Percentiles rank a stretch among this genome's conserved stretches.
Evolutionary conservation across 2,888 invertebrate species (phyloP).

Genomic region (Bedellia somnulentella): DNA sequence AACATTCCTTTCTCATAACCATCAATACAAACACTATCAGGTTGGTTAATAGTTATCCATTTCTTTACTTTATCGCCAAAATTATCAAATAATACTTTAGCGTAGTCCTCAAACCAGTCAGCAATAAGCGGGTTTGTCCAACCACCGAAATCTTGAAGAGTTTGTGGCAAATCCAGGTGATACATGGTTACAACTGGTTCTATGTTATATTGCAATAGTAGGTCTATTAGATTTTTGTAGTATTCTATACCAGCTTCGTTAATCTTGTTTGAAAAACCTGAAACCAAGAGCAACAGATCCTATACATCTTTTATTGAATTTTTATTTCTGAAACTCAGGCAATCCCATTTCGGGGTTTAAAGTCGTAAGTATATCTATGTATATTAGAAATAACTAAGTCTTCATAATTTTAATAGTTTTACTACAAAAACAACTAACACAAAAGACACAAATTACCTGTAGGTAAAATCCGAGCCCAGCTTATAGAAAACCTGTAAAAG

Average conservation of each 20-base stretch:
- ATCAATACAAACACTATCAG: slow-evolving; percentile 29
- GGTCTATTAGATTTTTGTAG: slow-evolving; percentile 66
- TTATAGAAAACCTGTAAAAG: slow-evolving; percentile 61
- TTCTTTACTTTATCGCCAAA: slow-evolving; percentile 54
- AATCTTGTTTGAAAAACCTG: slow-evolving; percentile 38
- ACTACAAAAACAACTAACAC: too few species aligned
- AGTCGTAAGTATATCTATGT: too few species aligned
- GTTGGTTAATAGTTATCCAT: slow-evolving; percentile 66
- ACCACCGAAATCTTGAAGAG: slow-evolving; percentile 61
- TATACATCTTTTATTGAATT: too few species aligned
- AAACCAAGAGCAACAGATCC: too few species aligned
- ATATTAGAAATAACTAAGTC: too few species aligned
- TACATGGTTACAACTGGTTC: slow-evolving; percentile 61
- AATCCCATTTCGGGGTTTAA: too few species aligned
- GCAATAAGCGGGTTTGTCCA: slow-evolving; percentile 44
- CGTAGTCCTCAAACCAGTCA: slow-evolving; percentile 52
- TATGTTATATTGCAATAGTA: slow-evolving; percentile 59
- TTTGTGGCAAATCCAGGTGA: slow-evolving; percentile 59
- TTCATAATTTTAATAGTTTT: too few species aligned
- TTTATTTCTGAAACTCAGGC: too few species aligned
- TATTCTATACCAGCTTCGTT: slow-evolving; percentile 64
- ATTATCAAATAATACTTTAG: slow-evolving; percentile 33
- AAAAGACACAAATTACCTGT: slow-evolving; percentile 22
- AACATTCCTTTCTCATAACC: slow-evolving; percentile 41
- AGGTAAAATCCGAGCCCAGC: slow-evolving; percentile 68